Conservation (phyloP, 2,888 invertebrate genomes). For the Monopis laevigella region DNA sequence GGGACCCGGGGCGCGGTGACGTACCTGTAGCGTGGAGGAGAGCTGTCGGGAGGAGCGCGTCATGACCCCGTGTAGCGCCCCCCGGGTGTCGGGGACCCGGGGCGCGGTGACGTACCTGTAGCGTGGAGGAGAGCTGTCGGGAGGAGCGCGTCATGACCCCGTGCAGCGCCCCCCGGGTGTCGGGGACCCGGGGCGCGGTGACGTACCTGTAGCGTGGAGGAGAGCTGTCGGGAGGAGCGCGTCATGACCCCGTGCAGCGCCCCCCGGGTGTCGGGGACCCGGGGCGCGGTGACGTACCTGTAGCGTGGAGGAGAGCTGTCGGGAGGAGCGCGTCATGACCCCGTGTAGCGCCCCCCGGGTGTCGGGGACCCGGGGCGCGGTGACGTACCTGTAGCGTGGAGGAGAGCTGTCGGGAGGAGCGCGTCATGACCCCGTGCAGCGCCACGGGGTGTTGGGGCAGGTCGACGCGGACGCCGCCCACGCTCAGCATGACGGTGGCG, state of each 20-base stretch:
- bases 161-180: constrained; percentile 94
- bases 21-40: constrained; percentile 88
- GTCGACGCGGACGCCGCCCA: constrained; percentile 92
- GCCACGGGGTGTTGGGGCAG: constrained; percentile 99
- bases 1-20: too few relatives aligned
- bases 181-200: too few relatives aligned
- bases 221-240: constrained; percentile 90
- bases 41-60: constrained; percentile 92
- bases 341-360: constrained; percentile 87
- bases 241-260: constrained; percentile 99
- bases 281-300: too few relatives aligned
- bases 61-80: constrained; percentile 98
- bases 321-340: constrained; percentile 95
- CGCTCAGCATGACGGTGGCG: constrained; percentile 80
- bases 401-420: constrained; percentile 92
- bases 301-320: constrained; percentile 90
- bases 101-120: too few relatives aligned
- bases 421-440: constrained; percentile 97
- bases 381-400: constrained; percentile 83
- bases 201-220: constrained; percentile 88
- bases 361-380: too few relatives aligned
- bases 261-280: too few relatives aligned
- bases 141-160: constrained; percentile 98
- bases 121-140: constrained; percentile 89
- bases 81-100: too few relatives aligned